A percentile compares a stretch with the other conserved stretches of the same genome.
Evolutionary conservation across 2,888 invertebrate genomes (phyloP).

Genomic region (Tenthredo scrophulariae): DNA sequence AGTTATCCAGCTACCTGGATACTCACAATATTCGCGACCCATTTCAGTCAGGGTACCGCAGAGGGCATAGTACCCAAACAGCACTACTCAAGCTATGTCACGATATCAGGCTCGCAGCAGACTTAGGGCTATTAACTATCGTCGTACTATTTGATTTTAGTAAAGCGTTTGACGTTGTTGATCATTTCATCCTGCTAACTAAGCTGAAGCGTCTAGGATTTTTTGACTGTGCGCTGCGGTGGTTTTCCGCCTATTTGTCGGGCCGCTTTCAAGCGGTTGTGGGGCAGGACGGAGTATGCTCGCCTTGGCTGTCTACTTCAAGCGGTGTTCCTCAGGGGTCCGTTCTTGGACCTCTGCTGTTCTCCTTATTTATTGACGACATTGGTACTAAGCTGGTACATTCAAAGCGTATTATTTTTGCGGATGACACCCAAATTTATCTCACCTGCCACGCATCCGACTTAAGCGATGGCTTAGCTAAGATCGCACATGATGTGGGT

Average conservation of each 20-base stretch:
- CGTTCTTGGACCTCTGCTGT: slow-evolving; percentile 11
- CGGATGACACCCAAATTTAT: slow-evolving; percentile 8
- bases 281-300: not conserved
- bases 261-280: slow-evolving; percentile 27
- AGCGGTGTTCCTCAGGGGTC: slow-evolving; percentile 24
- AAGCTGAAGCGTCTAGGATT: no score
- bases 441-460: not conserved
- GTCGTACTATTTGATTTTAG: no score
- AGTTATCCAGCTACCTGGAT: no score
- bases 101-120: no score
- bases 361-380: not conserved
- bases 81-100: no score
- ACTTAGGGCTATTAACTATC: no score
- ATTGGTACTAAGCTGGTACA: not conserved
- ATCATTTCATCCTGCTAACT: no score
- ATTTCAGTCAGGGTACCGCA: slow-evolving; percentile 15
- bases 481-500: not conserved
- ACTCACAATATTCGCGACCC: no score
- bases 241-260: not conserved
- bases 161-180: no score
- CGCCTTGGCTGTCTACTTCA: slow-evolving; percentile 1
- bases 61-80: not conserved
- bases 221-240: not conserved
- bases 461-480: not conserved
- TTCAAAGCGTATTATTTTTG: not conserved